Base-by-base conservation (phyloP, 1,140 invertebrate species). In the Trypoxylus dichotomus region DNA sequence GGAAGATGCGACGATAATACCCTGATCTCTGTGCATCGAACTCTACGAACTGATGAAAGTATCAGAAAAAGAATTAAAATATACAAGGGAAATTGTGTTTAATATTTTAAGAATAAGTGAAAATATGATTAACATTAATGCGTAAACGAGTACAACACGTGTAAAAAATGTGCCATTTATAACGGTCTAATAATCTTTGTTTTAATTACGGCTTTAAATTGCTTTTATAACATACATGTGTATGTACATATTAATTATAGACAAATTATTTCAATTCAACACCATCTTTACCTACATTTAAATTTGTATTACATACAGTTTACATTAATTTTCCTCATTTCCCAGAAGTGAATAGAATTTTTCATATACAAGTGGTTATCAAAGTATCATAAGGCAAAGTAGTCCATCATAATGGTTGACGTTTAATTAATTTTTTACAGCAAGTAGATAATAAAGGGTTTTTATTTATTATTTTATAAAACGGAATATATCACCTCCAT, bases 131-230 rank as follows among this genome's bases (percentile, higher is more conserved):
- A 19, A 54, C 47, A 54, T 54, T 54, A 54, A 15, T 54, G 47
- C 47, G 47, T 54, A 54, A 54, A 54, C 15, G 47, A 54, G 19
- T 37, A 37, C 32, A 37, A 5, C 32, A 5, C 32, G 2, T 54
- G 47, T 54, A 24, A 15, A 68, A 68, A 68, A 68, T 13, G 27
- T 29, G 27, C 60, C 60, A 68, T 27, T 68, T 68, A 68, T 24
- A 68, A 68, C 60, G 60, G 60, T 68, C 60, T 68, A 29, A 68
- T 68, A 68, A 68, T 68, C 10, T 27, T 24, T 21, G 15, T 21
- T 58, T 58, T 58, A 58, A n/a, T 21, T 58, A 13, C 47, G 60
- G 24, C 24, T 21, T 63, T 25, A 27, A 63, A 24, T 63, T 25
- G 10, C 10, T 63, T 63, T 63, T 63, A 63, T 15, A 63, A 27